These are phyloP conservation scores for Cephus cinctus DNA, from an alignment of 1,140 invertebrate genomes.

Conservation along the genomic window DNA sequence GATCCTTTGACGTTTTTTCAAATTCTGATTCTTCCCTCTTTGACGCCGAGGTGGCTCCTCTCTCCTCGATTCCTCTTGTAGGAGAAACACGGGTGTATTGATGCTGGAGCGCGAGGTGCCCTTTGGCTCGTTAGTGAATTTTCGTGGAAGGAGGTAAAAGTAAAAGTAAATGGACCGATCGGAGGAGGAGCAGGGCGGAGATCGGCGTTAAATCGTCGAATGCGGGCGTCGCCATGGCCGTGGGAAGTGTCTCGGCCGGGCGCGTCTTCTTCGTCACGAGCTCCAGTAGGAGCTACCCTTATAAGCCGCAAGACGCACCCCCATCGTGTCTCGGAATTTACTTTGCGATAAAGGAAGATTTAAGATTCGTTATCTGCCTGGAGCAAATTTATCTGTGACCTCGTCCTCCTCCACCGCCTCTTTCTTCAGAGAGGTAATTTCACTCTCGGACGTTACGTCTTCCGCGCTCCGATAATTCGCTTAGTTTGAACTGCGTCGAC, in stretches of 20 bases:
- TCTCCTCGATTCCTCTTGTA: not conserved
- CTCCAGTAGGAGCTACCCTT: slow-evolving; percentile 14
- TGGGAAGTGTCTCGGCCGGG: slow-evolving; percentile 18
- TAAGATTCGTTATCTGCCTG: slow-evolving; percentile 35
- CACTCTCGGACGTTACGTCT: too few relatives aligned
- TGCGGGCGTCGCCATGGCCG: slow-evolving; percentile 20
- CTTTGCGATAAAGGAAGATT: slow-evolving; percentile 41
- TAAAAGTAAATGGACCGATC: not conserved
- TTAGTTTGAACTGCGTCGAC: too few relatives aligned
- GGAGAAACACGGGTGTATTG: too few relatives aligned
- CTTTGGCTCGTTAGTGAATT: too few relatives aligned
- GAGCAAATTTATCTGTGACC: slow-evolving; percentile 29
- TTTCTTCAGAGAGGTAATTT: too few relatives aligned
- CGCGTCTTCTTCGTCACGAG: not conserved
- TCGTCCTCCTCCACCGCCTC: slow-evolving; percentile 5
- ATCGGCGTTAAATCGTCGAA: slow-evolving; percentile 17
- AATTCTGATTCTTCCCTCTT: not conserved
- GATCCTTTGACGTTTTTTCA: not conserved
- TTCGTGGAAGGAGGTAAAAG: not conserved
- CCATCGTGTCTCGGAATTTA: slow-evolving; percentile 26
- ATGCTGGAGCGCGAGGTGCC: too few relatives aligned
- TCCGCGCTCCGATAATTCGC: too few relatives aligned
- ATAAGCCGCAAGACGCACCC: slow-evolving; percentile 10
- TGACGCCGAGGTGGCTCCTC: too few relatives aligned
- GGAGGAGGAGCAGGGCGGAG: not conserved